A percentile compares a stretch with the other conserved stretches of the same genome.
Conservation (phyloP, 2,888 invertebrate species). For the Caenorhabditis sp. region DNA sequence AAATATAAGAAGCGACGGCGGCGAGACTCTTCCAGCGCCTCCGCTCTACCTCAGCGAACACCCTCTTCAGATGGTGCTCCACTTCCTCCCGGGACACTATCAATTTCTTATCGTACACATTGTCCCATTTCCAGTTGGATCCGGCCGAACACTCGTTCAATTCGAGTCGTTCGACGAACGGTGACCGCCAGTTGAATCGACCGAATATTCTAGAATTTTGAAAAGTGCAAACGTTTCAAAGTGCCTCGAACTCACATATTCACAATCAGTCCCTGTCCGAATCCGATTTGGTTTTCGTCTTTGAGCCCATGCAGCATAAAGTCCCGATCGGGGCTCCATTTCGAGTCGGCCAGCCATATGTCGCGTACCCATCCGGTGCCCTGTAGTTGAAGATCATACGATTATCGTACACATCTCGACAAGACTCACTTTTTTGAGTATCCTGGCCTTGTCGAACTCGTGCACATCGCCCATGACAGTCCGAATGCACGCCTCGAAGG, state of each 20-base stretch:
- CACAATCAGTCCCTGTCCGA: slow-evolving; percentile 26
- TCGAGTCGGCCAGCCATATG: slow-evolving; percentile 69
- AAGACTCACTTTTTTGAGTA: slow-evolving; percentile 48
- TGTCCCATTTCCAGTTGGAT: slow-evolving; percentile 19
- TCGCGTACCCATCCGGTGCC: slow-evolving; percentile 74
- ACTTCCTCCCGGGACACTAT: slow-evolving; percentile 24
- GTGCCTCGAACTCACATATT: slow-evolving; percentile 4
- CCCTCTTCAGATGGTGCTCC: slow-evolving; percentile 2
- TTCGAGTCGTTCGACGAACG: not conserved
- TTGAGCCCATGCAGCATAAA: slow-evolving; percentile 75
- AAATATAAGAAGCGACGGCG: slow-evolving; percentile 31
- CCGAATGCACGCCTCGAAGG: slow-evolving; percentile 67
- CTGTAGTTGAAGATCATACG: slow-evolving; percentile 18
- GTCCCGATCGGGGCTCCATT: slow-evolving; percentile 66
- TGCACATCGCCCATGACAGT: slow-evolving; percentile 62
- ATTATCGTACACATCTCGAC: not conserved
- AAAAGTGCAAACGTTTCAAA: not conserved
- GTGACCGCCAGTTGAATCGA: slow-evolving; percentile 36
- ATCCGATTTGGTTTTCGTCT: slow-evolving; percentile 34
- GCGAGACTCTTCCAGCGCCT: slow-evolving; percentile 43
- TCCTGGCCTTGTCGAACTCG: slow-evolving; percentile 39
- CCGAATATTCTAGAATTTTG: slow-evolving; percentile 20
- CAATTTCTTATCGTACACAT: slow-evolving; percentile 27
- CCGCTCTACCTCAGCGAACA: slow-evolving; percentile 36
- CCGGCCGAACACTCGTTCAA: not conserved